Base-by-base conservation (phyloP, 2,113 vertebrate genomes). In the Pedionomus torquatus region DNA sequence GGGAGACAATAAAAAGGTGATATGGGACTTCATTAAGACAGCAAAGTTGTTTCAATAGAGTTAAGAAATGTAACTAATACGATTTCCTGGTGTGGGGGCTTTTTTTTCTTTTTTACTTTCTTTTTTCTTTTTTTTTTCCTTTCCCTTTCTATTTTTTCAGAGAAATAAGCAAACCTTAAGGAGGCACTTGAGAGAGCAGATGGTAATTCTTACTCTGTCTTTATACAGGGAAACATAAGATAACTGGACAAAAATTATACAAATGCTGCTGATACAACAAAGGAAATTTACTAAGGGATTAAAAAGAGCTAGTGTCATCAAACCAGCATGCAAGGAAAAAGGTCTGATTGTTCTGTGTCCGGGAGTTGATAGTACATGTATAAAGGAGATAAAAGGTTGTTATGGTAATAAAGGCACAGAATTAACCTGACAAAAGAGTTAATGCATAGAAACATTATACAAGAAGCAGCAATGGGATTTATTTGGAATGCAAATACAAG, bases 401-500 rank as follows among this genome's bases (percentile, higher is more conserved):
- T 95, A 92, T 55, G 31, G 16, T 61, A 87, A 82, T 89, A 75
- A 92, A 89, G 25, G 39, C 65, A 76, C 10, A 84, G 88, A 94
- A 88, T 90, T 93, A 93, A 49, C 61, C 77, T 95, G 55, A 79
- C 76, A 87, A 83, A 82, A 83, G 70, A 69, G n/a, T 72, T 88
- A 90, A 69, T 61, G 83, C 49, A 23, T 65, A 65, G 77, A 85
- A 83, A 83, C 87, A 49, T 84, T 92, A 37, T 51, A 49, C 44
- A 84, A 93, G 70, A 79, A 87, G 58, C 24, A 83, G 61, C 52
- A 77, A 18, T 39, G 60, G 79, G 55, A 83, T 93, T 86, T 90
- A 48, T 93, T 86, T 94, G 76, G 66, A 95, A 93, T 93, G 76
- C 63, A 95, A 92, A 87, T 84, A 23, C 35, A 76, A 87, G 77